These are phyloP conservation scores for Pachliopta kotzebuea DNA, from an alignment of 2,888 invertebrate genomes.

Conservation along the genomic window DNA sequence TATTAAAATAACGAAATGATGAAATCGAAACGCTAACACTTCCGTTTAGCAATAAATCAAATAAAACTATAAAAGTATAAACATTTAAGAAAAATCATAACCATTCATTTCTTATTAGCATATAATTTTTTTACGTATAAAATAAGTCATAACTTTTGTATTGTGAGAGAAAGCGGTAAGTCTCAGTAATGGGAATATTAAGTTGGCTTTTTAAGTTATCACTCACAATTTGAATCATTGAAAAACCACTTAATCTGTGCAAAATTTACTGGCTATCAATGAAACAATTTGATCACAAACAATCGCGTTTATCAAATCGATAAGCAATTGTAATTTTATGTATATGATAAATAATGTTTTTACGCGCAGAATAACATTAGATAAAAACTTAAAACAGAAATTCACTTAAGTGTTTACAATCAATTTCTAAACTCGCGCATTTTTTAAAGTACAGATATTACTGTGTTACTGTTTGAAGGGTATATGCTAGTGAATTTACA, in stretches of 20 bases:
- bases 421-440: too few species aligned
- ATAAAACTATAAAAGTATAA: neutral
- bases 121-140: too few species aligned
- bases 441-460: too few species aligned
- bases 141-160: too few species aligned
- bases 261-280: slow-evolving; percentile 8
- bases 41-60: neutral
- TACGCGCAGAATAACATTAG: neutral
- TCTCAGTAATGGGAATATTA: neutral
- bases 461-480: too few species aligned
- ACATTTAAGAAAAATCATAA: too few species aligned
- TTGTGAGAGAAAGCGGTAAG: too few species aligned
- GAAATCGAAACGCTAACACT: neutral
- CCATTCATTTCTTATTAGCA: too few species aligned
- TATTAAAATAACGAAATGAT: neutral
- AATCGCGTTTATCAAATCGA: neutral
- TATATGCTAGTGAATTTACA: too few species aligned
- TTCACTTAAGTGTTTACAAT: too few species aligned
- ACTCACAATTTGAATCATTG: neutral
- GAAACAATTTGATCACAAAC: slow-evolving; percentile 5
- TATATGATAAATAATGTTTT: neutral
- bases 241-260: neutral
- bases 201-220: neutral
- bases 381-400: too few species aligned
- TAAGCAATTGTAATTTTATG: neutral